A percentile compares a stretch with the other conserved stretches of the same genome.
phyloP scores from a whole-genome alignment of 1,140 invertebrate genomes.

The Holotrichia oblita region DNA sequence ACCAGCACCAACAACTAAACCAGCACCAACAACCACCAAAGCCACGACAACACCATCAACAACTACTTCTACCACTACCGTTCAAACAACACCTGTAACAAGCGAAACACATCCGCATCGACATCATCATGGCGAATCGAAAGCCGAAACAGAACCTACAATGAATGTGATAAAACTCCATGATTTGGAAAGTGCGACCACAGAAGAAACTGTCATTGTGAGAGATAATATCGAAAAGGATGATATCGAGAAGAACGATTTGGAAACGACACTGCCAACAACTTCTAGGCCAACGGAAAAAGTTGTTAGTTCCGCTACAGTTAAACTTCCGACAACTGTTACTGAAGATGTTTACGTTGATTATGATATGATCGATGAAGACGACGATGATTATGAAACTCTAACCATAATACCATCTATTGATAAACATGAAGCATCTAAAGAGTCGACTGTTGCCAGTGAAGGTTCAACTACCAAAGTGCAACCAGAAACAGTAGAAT shows the following conservation, averaged over 20 bases:
- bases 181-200: neutral
- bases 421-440: constrained; percentile 35
- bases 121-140: constrained; percentile 70
- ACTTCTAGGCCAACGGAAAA: constrained; percentile 30
- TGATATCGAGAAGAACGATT: neutral
- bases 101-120: constrained; percentile 68
- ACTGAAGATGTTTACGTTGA: constrained; percentile 50
- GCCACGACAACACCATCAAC: constrained; percentile 54
- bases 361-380: constrained; percentile 50
- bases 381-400: constrained; percentile 54
- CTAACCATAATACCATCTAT: constrained; percentile 54
- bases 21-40: constrained; percentile 52
- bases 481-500: constrained; percentile 34
- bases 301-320: constrained; percentile 46
- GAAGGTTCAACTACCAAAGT: constrained; percentile 5
- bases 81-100: constrained; percentile 56
- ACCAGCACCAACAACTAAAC: constrained; percentile 49
- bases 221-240: constrained; percentile 10
- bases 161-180: neutral
- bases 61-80: constrained; percentile 54
- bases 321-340: constrained; percentile 52
- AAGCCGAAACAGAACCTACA: constrained; percentile 54
- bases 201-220: neutral
- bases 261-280: constrained; percentile 33
- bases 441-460: constrained; percentile 10